Percentiles rank a stretch among this genome's conserved stretches.
Conservation (phyloP, 1,140 invertebrate genomes). For the Brevipalpus yothersi region DNA sequence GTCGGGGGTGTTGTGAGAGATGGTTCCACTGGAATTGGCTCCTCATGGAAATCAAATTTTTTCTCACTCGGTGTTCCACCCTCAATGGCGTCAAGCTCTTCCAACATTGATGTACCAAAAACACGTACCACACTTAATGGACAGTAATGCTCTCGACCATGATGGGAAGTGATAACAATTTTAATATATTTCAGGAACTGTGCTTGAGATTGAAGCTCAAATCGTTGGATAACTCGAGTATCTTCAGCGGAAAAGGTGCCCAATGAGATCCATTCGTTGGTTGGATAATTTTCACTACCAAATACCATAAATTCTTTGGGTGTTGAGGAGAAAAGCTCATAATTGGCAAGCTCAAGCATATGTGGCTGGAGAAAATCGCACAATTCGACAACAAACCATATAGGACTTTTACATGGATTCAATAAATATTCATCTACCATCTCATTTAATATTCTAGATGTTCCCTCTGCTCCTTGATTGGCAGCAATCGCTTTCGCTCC, state of each 20-base stretch:
- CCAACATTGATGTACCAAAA: constrained; percentile 44
- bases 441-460: constrained; percentile 46
- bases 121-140: constrained; percentile 73
- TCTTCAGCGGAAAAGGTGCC: constrained; percentile 68
- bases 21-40: not conserved
- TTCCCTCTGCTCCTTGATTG: constrained; percentile 69
- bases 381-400: constrained; percentile 90
- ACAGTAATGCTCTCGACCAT: constrained; percentile 90
- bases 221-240: constrained; percentile 61
- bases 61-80: constrained; percentile 2
- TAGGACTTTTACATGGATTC: constrained; percentile 54
- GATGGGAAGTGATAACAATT: constrained; percentile 63
- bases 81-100: constrained; percentile 16
- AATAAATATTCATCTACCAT: constrained; percentile 91
- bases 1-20: not conserved
- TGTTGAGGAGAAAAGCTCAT: constrained; percentile 90
- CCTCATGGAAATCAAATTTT: constrained; percentile 1
- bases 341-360: constrained; percentile 76
- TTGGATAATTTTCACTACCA: constrained; percentile 69
- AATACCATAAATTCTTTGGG: constrained; percentile 58
- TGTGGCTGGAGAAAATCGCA: constrained; percentile 89
- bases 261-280: constrained; percentile 63
- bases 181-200: constrained; percentile 78
- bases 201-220: constrained; percentile 42
- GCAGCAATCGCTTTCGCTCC: constrained; percentile 80